Percentiles rank a stretch among this genome's conserved stretches.
phyloP scores from a whole-genome alignment of 2,797 vertebrate genomes.

The Gymnocypris eckloni region DNA sequence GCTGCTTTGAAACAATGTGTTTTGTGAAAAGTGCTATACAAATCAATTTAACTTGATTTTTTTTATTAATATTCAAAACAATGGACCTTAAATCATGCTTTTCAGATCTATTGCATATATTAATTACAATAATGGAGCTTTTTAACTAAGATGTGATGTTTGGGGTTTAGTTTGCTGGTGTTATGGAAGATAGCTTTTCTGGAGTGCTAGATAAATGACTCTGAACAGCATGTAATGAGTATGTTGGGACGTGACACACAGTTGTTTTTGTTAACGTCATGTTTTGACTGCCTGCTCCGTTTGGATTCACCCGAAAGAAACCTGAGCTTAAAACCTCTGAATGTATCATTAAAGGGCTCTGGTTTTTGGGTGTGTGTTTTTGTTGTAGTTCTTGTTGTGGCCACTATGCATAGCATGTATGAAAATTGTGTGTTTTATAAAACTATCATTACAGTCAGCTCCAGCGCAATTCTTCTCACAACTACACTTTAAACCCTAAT shows the following conservation, averaged over 20 bases:
- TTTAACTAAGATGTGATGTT: background rate
- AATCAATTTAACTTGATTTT: background rate
- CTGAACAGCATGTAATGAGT: conserved; percentile 21
- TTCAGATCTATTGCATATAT: background rate
- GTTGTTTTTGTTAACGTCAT: conserved; percentile 29
- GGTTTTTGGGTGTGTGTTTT: background rate
- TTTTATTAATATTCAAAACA: background rate
- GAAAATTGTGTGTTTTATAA: background rate
- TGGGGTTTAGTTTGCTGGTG: background rate
- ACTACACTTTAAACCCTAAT: background rate
- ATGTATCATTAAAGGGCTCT: conserved; percentile 39
- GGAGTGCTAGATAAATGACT: conserved; percentile 29
- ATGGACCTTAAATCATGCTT: background rate
- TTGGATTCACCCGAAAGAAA: conserved; percentile 23
- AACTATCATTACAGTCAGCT: background rate
- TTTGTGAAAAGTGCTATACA: background rate
- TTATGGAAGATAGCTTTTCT: conserved; percentile 17
- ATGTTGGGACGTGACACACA: conserved; percentile 25
- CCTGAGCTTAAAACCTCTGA: conserved; percentile 14
- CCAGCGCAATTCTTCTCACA: background rate
- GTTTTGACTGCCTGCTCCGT: conserved; percentile 43
- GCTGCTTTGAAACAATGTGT: background rate
- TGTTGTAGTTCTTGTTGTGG: background rate
- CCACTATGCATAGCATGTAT: background rate
- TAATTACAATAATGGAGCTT: background rate